Evolutionary conservation across 2,113 vertebrate genomes (phyloP).

Genomic region (Odocoileus virginianus): DNA sequence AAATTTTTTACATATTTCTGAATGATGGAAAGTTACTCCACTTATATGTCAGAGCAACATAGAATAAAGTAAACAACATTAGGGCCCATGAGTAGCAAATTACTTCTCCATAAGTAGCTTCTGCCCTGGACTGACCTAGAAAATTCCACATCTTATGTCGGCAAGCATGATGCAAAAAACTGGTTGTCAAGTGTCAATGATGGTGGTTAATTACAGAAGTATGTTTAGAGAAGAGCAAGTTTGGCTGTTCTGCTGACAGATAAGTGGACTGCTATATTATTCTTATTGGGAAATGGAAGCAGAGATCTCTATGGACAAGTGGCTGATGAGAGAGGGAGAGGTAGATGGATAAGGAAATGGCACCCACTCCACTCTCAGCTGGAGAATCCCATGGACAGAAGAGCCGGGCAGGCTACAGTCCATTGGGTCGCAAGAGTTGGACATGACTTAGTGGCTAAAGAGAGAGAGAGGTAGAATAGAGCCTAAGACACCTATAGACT

Average conservation of each 20-base stretch:
- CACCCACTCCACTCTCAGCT: background rate
- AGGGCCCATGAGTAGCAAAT: background rate
- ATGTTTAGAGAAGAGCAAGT: background rate
- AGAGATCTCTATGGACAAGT: background rate
- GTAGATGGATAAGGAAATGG: background rate
- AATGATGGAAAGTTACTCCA: background rate
- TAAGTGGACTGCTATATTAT: background rate
- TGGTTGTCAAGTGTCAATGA: background rate
- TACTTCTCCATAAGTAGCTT: background rate
- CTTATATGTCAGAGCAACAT: background rate
- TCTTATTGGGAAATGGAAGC: background rate
- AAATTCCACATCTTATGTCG: background rate
- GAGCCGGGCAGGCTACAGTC: background rate
- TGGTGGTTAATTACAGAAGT: background rate
- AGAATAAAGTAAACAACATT: background rate
- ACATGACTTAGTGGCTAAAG: rapidly evolving
- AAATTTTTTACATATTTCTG: background rate
- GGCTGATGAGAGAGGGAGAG: background rate
- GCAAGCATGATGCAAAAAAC: background rate
- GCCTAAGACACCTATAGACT: background rate
- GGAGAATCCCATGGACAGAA: background rate
- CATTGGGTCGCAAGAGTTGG: background rate
- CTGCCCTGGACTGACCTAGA: background rate
- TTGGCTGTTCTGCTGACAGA: background rate
- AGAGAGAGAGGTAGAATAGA: background rate